Conservation (phyloP, 2,113 vertebrate species). For the Mormyrus lacerda region DNA sequence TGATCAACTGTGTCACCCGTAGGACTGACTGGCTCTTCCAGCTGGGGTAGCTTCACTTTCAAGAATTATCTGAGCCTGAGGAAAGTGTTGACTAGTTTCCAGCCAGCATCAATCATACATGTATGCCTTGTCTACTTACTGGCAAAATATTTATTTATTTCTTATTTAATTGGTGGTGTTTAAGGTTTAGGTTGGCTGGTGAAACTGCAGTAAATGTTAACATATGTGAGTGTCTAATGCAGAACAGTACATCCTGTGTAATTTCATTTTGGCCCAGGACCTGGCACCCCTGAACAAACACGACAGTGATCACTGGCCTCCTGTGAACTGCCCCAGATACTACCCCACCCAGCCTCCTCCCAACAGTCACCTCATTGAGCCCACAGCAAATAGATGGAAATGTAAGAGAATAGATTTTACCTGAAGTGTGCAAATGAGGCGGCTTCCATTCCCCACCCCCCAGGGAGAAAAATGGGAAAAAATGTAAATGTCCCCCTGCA, state of each 20-base stretch:
- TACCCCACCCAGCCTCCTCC: slow-evolving; percentile 20
- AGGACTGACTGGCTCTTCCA: neutral
- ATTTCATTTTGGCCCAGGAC: slow-evolving; percentile 49
- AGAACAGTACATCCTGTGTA: slow-evolving; percentile 64
- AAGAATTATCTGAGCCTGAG: neutral
- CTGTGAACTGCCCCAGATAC: slow-evolving; percentile 54
- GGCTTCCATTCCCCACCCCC: neutral
- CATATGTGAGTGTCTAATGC: slow-evolving; percentile 41
- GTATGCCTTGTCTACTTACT: neutral
- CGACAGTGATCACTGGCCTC: slow-evolving; percentile 55
- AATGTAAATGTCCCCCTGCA: neutral
- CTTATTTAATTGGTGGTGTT: slow-evolving; percentile 3
- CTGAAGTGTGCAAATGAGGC: neutral
- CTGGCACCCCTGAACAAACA: slow-evolving; percentile 42
- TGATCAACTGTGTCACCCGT: neutral
- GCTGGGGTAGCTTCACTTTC: neutral
- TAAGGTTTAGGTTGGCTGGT: slow-evolving; percentile 30
- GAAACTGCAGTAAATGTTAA: slow-evolving; percentile 47
- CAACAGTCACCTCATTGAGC: neutral
- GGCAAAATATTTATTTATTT: slow-evolving; percentile 30
- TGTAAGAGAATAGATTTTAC: neutral
- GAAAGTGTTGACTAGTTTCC: neutral
- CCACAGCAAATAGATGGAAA: neutral
- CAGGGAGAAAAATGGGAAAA: neutral
- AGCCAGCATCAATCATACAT: neutral